Conservation (phyloP, 2,888 invertebrate species). For the Drosophila formosana region DNA sequence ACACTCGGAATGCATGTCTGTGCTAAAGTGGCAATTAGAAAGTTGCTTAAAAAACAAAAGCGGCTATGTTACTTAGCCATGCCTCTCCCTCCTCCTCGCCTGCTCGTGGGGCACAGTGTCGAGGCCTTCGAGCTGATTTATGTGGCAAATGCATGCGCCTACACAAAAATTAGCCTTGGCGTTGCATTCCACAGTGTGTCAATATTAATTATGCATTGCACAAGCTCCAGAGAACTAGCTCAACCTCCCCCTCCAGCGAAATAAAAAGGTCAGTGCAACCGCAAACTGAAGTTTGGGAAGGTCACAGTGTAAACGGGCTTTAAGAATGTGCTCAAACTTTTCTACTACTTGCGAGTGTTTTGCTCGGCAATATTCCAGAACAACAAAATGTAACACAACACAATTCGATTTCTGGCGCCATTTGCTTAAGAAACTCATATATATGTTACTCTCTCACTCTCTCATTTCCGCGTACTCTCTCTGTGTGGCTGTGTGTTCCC, state of each 20-base stretch:
- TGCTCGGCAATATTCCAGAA: neutral
- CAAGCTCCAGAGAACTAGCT: constrained; percentile 12
- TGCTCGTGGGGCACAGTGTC: constrained; percentile 6
- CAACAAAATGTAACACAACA: constrained; percentile 15
- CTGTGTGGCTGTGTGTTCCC: constrained; percentile 11
- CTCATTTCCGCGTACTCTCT: neutral
- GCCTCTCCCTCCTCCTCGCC: constrained; percentile 1
- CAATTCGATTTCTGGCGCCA: constrained; percentile 54
- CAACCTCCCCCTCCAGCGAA: neutral
- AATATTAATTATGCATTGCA: constrained; percentile 75
- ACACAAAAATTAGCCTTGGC: constrained; percentile 74
- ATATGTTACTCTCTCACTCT: constrained; percentile 6
- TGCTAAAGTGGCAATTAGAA: constrained; percentile 76
- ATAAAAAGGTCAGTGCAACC: constrained; percentile 38
- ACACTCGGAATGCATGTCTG: constrained; percentile 29
- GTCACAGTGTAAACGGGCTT: constrained; percentile 8
- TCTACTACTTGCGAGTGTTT: neutral
- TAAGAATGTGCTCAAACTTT: constrained; percentile 13
- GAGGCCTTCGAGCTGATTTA: constrained; percentile 71
- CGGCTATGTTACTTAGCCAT: constrained; percentile 46
- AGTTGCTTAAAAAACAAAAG: constrained; percentile 71
- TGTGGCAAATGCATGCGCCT: constrained; percentile 68
- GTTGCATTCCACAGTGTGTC: constrained; percentile 68
- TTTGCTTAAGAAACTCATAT: constrained; percentile 47
- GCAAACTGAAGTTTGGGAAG: constrained; percentile 37